These are phyloP conservation scores for Ia io DNA, from an alignment of 2,113 vertebrate genomes.

Conservation along the genomic window DNA sequence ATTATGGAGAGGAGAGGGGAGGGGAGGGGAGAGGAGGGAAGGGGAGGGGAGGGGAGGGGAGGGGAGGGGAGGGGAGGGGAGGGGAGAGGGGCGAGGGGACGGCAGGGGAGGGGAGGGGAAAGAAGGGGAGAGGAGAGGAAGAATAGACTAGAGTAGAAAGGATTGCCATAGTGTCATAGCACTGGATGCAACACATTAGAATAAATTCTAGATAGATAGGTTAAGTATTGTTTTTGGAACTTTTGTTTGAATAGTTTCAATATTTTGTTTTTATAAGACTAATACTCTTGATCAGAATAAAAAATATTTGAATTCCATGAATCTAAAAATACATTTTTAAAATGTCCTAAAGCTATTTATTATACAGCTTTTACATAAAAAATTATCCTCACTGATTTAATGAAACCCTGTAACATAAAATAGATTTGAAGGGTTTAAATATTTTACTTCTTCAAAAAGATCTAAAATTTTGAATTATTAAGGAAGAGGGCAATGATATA, in stretches of 20 bases:
- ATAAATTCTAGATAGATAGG: not conserved
- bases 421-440: not conserved
- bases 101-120: accelerated
- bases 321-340: not conserved
- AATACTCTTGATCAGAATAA: not conserved
- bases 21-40: no score
- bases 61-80: no score
- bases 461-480: not conserved
- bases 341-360: not conserved
- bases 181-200: not conserved
- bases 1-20: not conserved
- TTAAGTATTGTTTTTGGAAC: not conserved
- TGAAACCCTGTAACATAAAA: not conserved
- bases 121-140: accelerated
- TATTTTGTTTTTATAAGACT: not conserved
- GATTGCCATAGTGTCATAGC: not conserved
- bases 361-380: not conserved
- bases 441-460: not conserved
- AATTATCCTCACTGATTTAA: not conserved
- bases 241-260: not conserved
- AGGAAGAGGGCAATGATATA: not conserved
- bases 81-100: no score
- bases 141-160: not conserved
- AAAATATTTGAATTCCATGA: not conserved
- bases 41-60: not conserved